Conservation (phyloP, 2,888 invertebrate species). For the Peribatodes rhomboidaria region DNA sequence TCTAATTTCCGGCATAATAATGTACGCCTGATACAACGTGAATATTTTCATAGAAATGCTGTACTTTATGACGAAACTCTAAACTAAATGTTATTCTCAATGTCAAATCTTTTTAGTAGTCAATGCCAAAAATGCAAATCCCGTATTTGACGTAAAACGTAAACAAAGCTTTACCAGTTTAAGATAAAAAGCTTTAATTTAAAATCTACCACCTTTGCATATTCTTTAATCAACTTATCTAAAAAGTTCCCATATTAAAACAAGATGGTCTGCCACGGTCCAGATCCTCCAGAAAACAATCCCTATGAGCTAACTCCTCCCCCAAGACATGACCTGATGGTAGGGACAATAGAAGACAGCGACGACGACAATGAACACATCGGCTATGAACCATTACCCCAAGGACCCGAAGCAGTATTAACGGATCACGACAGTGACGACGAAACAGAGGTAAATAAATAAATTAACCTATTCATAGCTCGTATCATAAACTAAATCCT, state of each 20-base stretch:
- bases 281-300: constrained; percentile 80
- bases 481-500: background rate
- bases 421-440: constrained; percentile 71
- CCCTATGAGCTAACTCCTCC: constrained; percentile 76
- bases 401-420: constrained; percentile 71
- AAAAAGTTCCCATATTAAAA: constrained; percentile 11
- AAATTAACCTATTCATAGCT: background rate
- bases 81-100: too few relatives aligned
- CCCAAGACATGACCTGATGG: constrained; percentile 69
- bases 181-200: too few relatives aligned
- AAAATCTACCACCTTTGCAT: background rate
- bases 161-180: too few relatives aligned
- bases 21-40: too few relatives aligned
- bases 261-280: constrained; percentile 79
- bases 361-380: constrained; percentile 83
- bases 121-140: too few relatives aligned
- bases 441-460: constrained; percentile 59
- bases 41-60: too few relatives aligned
- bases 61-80: too few relatives aligned
- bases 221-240: too few relatives aligned
- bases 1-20: too few relatives aligned
- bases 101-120: too few relatives aligned
- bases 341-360: constrained; percentile 78
- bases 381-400: constrained; percentile 85
- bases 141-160: too few relatives aligned